phyloP scores from a whole-genome alignment of 2,113 vertebrate species.

The Panthera leo region DNA sequence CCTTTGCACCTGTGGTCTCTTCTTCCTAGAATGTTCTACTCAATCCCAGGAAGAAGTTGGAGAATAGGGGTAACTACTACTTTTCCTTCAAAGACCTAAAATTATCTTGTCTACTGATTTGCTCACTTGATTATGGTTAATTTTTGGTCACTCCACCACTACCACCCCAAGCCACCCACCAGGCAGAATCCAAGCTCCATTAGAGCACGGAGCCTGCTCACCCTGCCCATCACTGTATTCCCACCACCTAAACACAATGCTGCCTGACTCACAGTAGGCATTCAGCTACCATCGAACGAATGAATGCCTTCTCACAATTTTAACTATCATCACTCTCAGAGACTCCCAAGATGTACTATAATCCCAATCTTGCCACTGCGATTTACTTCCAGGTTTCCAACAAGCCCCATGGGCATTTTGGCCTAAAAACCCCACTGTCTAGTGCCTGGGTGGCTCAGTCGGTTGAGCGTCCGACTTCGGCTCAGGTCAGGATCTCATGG shows the following conservation, averaged over 20 bases:
- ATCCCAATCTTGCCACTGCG: neutral
- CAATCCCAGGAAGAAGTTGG: too few species aligned
- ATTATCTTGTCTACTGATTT: neutral
- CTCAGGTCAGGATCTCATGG: too few species aligned
- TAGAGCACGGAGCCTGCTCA: neutral
- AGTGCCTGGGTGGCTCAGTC: neutral
- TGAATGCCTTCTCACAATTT: neutral
- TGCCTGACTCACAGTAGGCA: neutral
- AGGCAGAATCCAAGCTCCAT: neutral
- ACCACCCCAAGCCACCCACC: neutral
- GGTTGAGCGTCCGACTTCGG: too few species aligned
- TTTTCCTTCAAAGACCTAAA: neutral
- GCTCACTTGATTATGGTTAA: neutral
- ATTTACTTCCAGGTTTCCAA: neutral
- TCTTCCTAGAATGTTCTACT: neutral
- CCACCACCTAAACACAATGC: neutral
- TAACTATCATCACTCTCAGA: neutral
- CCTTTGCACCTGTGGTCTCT: neutral
- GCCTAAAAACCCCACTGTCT: neutral
- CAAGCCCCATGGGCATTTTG: neutral
- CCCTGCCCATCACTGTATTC: neutral
- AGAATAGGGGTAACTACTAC: neutral
- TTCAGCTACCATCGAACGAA: neutral
- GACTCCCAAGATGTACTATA: neutral
- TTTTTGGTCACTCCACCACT: neutral